Evolutionary conservation across 1,140 invertebrate species (phyloP).

Genomic region (Bacillus rossius): DNA sequence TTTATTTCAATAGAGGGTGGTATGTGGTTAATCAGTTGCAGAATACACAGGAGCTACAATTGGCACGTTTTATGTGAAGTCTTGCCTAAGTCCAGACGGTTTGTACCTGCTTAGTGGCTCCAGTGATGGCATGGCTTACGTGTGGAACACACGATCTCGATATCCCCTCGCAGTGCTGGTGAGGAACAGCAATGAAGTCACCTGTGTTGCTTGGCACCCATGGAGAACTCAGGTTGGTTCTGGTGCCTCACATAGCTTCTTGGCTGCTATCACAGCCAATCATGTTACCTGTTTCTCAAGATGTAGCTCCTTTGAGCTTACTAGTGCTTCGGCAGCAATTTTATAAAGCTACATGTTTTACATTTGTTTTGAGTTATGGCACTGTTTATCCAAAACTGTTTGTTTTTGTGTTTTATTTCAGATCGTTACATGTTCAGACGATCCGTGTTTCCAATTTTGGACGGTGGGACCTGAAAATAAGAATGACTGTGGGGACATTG

Average conservation of each 20-base stretch:
- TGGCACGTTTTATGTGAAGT: conserved; percentile 77
- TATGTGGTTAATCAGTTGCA: not conserved
- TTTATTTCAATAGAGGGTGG: too few species aligned
- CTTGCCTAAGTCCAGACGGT: conserved; percentile 70
- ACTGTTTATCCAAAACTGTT: not conserved
- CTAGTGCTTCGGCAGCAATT: not conserved
- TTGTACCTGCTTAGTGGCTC: conserved; percentile 77
- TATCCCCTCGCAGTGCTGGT: conserved; percentile 58
- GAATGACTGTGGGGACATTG: conserved; percentile 40
- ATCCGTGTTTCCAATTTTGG: conserved; percentile 72
- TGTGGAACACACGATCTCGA: conserved; percentile 68
- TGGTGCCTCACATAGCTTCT: not conserved
- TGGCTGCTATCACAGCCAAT: not conserved
- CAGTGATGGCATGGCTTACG: conserved; percentile 75
- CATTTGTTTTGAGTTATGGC: not conserved
- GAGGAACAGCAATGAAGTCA: conserved; percentile 77
- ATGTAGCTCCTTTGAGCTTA: not conserved
- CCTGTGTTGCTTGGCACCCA: conserved; percentile 71
- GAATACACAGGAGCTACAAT: conserved; percentile 60
- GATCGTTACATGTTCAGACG: conserved; percentile 75
- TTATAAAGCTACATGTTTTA: not conserved
- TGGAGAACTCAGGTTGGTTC: conserved; percentile 45
- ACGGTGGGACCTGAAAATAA: conserved; percentile 51
- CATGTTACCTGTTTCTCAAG: not conserved
- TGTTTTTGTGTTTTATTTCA: conserved; percentile 31